Percentiles rank a stretch among this genome's conserved stretches.
phyloP scores from a whole-genome alignment of 2,888 invertebrate genomes.

The Euplagia quadripunctaria region DNA sequence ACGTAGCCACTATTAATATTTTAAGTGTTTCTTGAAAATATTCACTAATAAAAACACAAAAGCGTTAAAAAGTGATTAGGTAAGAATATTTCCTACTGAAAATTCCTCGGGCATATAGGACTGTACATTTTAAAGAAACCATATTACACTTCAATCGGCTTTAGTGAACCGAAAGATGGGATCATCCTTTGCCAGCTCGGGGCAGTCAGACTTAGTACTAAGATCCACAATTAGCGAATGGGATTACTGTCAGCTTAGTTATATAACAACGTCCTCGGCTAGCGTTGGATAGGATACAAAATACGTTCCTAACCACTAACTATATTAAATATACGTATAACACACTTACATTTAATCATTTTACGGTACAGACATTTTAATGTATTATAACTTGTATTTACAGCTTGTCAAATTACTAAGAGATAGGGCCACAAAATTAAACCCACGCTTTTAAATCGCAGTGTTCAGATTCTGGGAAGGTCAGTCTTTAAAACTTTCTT shows the following conservation, averaged over 20 bases:
- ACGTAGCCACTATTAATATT: no score
- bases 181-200: neutral
- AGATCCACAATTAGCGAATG: constrained; percentile 5
- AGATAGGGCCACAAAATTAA: no score
- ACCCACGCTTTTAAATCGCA: no score
- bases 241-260: constrained; percentile 7
- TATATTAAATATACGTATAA: neutral
- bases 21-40: no score
- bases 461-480: no score
- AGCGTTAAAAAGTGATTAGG: neutral
- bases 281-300: neutral
- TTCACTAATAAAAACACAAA: no score
- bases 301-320: neutral
- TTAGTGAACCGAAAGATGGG: constrained; percentile 3
- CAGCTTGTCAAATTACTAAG: no score
- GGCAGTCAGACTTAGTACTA: constrained; percentile 6
- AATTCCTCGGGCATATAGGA: neutral
- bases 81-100: neutral
- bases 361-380: no score
- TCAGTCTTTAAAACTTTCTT: no score
- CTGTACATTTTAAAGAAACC: neutral
- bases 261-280: neutral
- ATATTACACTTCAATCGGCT: constrained; percentile 15
- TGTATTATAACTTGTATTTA: no score
- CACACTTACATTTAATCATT: no score